These are phyloP conservation scores for Rhabditoides inermis DNA, from an alignment of 2,888 invertebrate genomes.

Conservation along the genomic window DNA sequence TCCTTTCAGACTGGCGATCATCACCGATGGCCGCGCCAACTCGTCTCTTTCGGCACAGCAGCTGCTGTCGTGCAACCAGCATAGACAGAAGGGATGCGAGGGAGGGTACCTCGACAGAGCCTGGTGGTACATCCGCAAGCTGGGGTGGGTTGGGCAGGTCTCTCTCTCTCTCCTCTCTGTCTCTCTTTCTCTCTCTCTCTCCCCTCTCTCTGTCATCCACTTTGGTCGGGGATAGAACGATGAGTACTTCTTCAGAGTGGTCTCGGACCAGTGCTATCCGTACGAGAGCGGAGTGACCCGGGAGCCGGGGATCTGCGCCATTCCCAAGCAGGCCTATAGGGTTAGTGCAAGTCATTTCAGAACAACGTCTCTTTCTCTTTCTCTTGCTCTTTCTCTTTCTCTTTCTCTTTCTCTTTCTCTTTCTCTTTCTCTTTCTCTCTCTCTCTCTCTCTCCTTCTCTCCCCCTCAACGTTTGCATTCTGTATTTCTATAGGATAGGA, in stretches of 20 bases:
- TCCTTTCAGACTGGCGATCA: slow-evolving; percentile 62
- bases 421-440: too few species aligned
- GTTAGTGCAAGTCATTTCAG: too few species aligned
- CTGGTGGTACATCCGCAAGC: slow-evolving; percentile 76
- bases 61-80: slow-evolving; percentile 73
- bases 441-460: too few species aligned
- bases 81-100: slow-evolving; percentile 70
- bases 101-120: slow-evolving; percentile 84
- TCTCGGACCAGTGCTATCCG: slow-evolving; percentile 76
- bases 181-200: not conserved
- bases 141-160: slow-evolving; percentile 55
- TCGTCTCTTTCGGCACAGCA: slow-evolving; percentile 72
- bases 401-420: too few species aligned
- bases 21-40: slow-evolving; percentile 71
- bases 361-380: too few species aligned
- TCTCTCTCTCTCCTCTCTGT: slow-evolving; percentile 1
- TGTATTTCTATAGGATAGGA: not conserved
- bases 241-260: slow-evolving; percentile 62
- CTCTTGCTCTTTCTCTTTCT: too few species aligned
- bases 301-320: slow-evolving; percentile 62
- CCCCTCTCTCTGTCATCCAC: not conserved
- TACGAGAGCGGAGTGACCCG: slow-evolving; percentile 63
- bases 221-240: not conserved
- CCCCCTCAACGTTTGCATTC: too few species aligned
- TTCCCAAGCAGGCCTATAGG: slow-evolving; percentile 53